Base-by-base conservation (phyloP, 1,140 invertebrate genomes). In the Tetraneura akinire region DNA sequence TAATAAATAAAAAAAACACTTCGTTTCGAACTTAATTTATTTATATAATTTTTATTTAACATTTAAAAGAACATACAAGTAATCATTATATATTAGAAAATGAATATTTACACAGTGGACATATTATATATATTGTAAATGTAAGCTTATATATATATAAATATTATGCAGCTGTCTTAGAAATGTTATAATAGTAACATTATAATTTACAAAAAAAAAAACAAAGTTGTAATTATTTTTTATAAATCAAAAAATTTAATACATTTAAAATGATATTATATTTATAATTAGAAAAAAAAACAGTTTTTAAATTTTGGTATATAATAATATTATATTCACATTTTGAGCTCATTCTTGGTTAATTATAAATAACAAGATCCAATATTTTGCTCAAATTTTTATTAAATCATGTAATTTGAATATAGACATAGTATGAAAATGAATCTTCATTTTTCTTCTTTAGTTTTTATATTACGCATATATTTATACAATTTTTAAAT, bases 91-190 rank as follows among this genome's bases (percentile, higher is more conserved):
- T 29, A 26, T 70, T 29, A 51, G 13, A 49, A 70, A 70, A 47
- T 70, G 10, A 49, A 51, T 70, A 70, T 70, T 70, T 49, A 70
- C 68, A 70, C 68, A 70, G 14, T 49, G 42, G 45, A 49, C 68
- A 18, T 23, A 29, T 70, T 49, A 70, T 70, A n/a, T n/a, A n/a
- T n/a, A n/a, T n/a, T n/a, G 45, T 49, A 37, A 8, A 4, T 13
- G 13, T 29, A 70, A 70, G 68, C 68, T 49, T 47, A 6, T 49
- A 70, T 49, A 18, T n/a, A n/a, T n/a, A n/a, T n/a, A n/a, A n/a
- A 14, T 49, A 70, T 53, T 37, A 53, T n/a, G 64, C 13, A 29
- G 10, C 23, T 51, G 23, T 18, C 68, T 70, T 70, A 70, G 21
- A 68, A 37, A 16, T 32, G 18, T 62, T 18, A 62, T 10, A 29